Evolutionary conservation across 2,797 vertebrate genomes (phyloP).

Genomic region (Muscicapa comitata): DNA sequence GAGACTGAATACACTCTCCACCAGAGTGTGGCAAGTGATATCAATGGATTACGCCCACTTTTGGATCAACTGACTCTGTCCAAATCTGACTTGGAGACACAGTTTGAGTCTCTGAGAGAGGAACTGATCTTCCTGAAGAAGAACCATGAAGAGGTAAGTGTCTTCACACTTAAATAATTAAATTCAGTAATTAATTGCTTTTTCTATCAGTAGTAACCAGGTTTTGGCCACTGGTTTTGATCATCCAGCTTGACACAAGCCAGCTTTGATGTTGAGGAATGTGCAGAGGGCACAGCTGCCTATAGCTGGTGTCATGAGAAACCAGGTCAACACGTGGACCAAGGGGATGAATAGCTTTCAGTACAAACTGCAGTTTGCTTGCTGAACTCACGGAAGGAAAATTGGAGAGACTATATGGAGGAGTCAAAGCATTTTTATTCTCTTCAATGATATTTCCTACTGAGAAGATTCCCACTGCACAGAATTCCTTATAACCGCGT

Average conservation of each 20-base stretch:
- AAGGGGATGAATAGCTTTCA: neutral
- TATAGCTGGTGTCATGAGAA: neutral
- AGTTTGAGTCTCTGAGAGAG: conserved; percentile 82
- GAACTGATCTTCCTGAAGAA: conserved; percentile 81
- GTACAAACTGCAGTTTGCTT: neutral
- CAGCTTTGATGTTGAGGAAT: neutral
- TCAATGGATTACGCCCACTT: conserved; percentile 79
- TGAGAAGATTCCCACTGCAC: neutral
- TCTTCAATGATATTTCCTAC: neutral
- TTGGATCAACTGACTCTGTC: conserved; percentile 81
- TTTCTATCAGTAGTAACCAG: neutral
- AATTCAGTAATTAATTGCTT: neutral
- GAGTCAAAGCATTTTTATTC: neutral
- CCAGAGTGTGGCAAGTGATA: conserved; percentile 83
- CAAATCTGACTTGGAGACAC: conserved; percentile 79
- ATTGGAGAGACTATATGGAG: neutral
- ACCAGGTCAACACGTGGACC: neutral
- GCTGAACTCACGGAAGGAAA: neutral
- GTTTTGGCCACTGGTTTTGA: neutral
- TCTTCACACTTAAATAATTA: neutral
- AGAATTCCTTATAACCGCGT: neutral
- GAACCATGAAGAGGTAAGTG: conserved; percentile 85
- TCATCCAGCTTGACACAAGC: neutral
- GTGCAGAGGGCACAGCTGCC: neutral
- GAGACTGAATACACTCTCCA: conserved; percentile 78